Percentiles rank a stretch among this genome's conserved stretches.
Evolutionary conservation across 2,797 vertebrate species (phyloP).

Genomic region (Psittacula echo): DNA sequence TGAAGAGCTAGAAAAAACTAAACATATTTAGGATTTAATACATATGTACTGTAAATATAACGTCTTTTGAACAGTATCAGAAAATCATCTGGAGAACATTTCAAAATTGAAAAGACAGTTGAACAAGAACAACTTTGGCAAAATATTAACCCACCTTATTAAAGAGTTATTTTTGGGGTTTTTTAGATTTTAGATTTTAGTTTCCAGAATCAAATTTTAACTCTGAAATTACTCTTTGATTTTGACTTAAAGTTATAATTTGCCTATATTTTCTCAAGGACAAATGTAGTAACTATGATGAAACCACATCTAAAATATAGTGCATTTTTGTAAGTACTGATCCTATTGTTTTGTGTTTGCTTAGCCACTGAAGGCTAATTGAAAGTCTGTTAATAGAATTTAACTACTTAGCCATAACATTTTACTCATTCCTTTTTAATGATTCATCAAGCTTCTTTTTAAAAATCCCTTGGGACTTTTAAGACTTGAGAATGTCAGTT

Average conservation of each 20-base stretch:
- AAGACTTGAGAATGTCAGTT: background rate
- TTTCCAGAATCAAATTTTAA: background rate
- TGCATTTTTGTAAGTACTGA: background rate
- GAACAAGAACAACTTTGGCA: background rate
- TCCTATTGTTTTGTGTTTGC: background rate
- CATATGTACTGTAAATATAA: background rate
- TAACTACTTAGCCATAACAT: background rate
- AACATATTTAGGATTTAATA: background rate
- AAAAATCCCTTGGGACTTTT: background rate
- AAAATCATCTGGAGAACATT: background rate
- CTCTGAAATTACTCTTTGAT: background rate
- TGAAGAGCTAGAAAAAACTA: background rate
- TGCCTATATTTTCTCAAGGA: background rate
- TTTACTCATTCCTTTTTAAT: constrained; percentile 65
- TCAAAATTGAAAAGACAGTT: background rate
- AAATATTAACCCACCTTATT: background rate
- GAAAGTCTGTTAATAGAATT: background rate
- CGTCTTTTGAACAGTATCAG: background rate
- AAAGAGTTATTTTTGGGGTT: background rate
- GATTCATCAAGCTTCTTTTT: background rate
- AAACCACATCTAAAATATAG: background rate
- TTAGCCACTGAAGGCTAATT: background rate
- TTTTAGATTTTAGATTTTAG: background rate
- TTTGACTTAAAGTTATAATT: background rate
- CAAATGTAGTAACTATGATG: background rate